Evolutionary conservation across 2,888 invertebrate genomes (phyloP).

Genomic region (Drosophila pegasa): DNA sequence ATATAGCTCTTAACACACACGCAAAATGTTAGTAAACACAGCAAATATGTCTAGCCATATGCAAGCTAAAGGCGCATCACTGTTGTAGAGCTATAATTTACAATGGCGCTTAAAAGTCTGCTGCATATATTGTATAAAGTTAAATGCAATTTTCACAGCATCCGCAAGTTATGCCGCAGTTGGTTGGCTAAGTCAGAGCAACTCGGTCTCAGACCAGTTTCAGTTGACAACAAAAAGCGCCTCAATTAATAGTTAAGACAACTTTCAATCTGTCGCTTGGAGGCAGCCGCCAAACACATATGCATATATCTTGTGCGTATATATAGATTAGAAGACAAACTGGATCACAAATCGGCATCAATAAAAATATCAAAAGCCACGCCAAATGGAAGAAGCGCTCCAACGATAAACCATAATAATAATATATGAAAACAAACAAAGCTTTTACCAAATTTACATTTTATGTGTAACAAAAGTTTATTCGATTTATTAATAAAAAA

Average conservation of each 20-base stretch:
- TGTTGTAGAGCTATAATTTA: not conserved
- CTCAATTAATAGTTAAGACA: slow-evolving; percentile 48
- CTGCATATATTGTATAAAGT: slow-evolving; percentile 7
- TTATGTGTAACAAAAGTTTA: slow-evolving; percentile 55
- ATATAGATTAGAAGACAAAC: slow-evolving; percentile 48
- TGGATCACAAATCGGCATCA: slow-evolving; percentile 51
- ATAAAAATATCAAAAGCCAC: slow-evolving; percentile 61
- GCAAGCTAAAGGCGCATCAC: slow-evolving; percentile 17
- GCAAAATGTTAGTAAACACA: too few relatives aligned
- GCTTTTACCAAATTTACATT: slow-evolving; percentile 33
- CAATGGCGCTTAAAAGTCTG: slow-evolving; percentile 41
- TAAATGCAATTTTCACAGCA: not conserved
- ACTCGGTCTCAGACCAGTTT: slow-evolving; percentile 56
- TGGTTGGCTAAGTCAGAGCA: not conserved
- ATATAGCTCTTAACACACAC: too few relatives aligned
- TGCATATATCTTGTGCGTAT: not conserved
- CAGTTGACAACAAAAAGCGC: slow-evolving; percentile 31
- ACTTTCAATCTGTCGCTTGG: slow-evolving; percentile 44
- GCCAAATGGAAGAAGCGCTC: slow-evolving; percentile 1
- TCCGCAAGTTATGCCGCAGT: slow-evolving; percentile 37
- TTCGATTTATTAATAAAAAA: slow-evolving; percentile 58
- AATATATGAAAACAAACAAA: not conserved
- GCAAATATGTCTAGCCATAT: slow-evolving; percentile 9
- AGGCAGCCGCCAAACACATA: slow-evolving; percentile 11
- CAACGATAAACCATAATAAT: not conserved